These are phyloP conservation scores for Nyctereutes procyonoides DNA, from an alignment of 2,113 vertebrate species.

Conservation along the genomic window DNA sequence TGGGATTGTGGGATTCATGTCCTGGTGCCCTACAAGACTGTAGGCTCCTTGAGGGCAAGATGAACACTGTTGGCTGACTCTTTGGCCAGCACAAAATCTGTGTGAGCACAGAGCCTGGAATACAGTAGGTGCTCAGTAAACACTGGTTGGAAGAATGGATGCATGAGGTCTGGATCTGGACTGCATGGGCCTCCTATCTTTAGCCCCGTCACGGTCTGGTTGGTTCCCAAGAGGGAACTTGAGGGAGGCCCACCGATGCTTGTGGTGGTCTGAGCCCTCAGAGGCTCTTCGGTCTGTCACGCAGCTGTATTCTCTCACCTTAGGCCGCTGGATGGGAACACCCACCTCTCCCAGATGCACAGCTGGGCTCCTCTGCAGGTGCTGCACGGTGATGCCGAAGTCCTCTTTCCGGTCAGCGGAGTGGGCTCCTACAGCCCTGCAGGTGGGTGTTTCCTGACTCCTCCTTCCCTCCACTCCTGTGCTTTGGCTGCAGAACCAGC, in stretches of 20 bases:
- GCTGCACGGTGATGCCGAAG: conserved; percentile 89
- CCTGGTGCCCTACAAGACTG: no score
- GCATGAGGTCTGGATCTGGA: background rate
- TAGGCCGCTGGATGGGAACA: conserved; percentile 89
- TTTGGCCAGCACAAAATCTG: background rate
- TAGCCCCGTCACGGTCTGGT: background rate
- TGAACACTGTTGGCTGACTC: background rate
- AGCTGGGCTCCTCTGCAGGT: conserved; percentile 93
- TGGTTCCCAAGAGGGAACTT: background rate
- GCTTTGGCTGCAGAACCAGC: background rate
- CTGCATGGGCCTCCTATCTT: accelerated
- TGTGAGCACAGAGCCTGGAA: background rate
- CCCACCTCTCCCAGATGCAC: conserved; percentile 88
- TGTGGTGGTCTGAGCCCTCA: background rate
- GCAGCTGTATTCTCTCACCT: conserved; percentile 43
- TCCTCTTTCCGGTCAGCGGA: conserved; percentile 93
- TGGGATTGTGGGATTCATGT: background rate
- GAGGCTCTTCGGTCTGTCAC: background rate
- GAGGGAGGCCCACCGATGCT: background rate
- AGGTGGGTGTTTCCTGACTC: conserved; percentile 85
- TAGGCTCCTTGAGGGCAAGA: background rate
- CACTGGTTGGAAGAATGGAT: accelerated
- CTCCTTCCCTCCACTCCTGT: accelerated
- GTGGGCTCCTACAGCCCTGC: conserved; percentile 87
- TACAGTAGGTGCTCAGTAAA: background rate